Evolutionary conservation across 2,113 vertebrate genomes (phyloP).

Genomic region (Odontesthes bonariensis): DNA sequence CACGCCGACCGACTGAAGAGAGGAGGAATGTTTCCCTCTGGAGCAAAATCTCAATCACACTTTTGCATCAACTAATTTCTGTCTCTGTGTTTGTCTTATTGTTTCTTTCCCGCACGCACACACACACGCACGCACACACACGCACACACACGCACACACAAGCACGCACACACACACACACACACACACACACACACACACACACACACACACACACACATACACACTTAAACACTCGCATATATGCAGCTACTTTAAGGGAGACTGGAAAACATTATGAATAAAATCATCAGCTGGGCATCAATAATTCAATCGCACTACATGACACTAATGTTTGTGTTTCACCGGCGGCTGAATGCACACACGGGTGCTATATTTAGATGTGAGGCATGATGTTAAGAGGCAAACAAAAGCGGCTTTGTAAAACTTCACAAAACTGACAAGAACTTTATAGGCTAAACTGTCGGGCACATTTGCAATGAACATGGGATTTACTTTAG

Average conservation of each 20-base stretch:
- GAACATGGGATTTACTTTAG: neutral
- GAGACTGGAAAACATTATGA: constrained; percentile 23
- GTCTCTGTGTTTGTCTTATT: constrained; percentile 9
- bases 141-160: no score
- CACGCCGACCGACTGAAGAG: constrained; percentile 49
- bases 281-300: constrained; percentile 48
- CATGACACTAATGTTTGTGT: constrained; percentile 55
- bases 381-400: constrained; percentile 17
- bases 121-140: no score
- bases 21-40: constrained; percentile 21
- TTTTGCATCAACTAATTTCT: constrained; percentile 14
- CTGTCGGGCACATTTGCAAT: neutral
- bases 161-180: no score
- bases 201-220: no score
- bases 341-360: constrained; percentile 43
- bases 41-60: constrained; percentile 28
- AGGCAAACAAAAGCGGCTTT: constrained; percentile 37
- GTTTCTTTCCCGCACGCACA: no score
- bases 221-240: neutral
- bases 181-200: no score
- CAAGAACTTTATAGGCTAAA: neutral
- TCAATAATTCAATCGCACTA: constrained; percentile 71
- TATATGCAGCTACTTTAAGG: neutral
- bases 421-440: constrained; percentile 15
- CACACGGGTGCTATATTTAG: constrained; percentile 56